Conservation (phyloP, 2,113 vertebrate genomes). For the Corythaixoides concolor region DNA sequence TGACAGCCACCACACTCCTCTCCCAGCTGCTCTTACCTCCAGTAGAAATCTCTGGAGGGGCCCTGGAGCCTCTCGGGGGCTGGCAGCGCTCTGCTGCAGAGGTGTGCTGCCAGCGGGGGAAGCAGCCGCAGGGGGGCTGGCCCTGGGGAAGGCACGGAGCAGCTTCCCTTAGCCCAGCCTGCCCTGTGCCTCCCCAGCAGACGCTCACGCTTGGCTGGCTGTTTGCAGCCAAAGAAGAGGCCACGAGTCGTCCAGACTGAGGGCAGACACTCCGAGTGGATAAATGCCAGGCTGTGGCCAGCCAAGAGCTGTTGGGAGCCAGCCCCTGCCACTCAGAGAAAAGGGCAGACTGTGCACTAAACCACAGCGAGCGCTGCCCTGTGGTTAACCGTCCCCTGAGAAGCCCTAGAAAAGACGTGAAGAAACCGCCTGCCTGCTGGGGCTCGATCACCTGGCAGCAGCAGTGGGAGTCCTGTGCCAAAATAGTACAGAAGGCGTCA, state of each 20-base stretch:
- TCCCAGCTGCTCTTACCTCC: not conserved
- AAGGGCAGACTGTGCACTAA: not conserved
- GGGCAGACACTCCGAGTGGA: constrained; percentile 2
- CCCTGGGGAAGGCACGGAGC: not conserved
- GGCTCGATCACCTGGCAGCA: not conserved
- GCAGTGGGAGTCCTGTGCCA: not conserved
- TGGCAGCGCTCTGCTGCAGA: not conserved
- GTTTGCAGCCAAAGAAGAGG: not conserved
- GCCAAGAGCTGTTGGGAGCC: not conserved
- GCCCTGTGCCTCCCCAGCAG: not conserved
- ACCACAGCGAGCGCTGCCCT: not conserved
- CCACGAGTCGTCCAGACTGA: not conserved
- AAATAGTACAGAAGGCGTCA: not conserved
- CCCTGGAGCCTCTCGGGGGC: not conserved
- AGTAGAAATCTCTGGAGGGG: not conserved
- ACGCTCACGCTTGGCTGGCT: not conserved
- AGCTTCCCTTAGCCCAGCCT: not conserved
- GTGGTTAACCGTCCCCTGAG: not conserved
- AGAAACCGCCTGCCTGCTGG: not conserved
- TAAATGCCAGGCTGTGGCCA: not conserved
- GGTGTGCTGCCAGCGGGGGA: not conserved
- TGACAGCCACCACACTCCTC: not conserved
- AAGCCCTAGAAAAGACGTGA: not conserved
- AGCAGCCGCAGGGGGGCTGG: not conserved
- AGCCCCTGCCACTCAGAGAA: not conserved